phyloP scores from a whole-genome alignment of 2,113 vertebrate genomes.

The Mus musculus region GRCm39 chr2:59259501-59260000 shows the following conservation, averaged over 20 bases:
- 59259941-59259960: background rate
- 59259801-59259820: too few species aligned
- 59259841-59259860: too few species aligned
- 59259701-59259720: too few species aligned
- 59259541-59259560: background rate
- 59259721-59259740: too few species aligned
- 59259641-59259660: background rate
- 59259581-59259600: background rate
- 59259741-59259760: too few species aligned
- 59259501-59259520: background rate
- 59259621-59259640: background rate
- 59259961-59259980: background rate
- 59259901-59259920: background rate
- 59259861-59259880: background rate
- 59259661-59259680: background rate
- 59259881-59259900: background rate
- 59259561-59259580: background rate
- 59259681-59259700: too few species aligned
- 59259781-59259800: too few species aligned
- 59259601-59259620: background rate
- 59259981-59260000: background rate
- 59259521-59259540: background rate
- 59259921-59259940: background rate
- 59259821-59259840: too few species aligned
- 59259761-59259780: too few species aligned